Evolutionary conservation across 2,797 vertebrate species (phyloP), one percentile per base, ranked within the genome.

Genomic region (Pangasius krempfi): DNA sequence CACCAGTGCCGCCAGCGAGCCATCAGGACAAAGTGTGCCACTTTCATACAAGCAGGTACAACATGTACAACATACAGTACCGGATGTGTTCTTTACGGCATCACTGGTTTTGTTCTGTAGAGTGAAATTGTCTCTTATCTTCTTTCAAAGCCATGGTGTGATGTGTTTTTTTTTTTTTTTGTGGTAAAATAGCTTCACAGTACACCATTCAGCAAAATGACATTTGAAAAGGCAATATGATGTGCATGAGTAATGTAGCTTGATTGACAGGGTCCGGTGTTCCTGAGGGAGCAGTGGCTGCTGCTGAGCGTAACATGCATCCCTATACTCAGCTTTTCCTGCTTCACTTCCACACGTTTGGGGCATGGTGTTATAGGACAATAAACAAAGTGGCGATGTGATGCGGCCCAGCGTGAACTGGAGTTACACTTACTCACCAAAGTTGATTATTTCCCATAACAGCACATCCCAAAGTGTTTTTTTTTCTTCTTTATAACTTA

Each of bases 41-140:
- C 94, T 18, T 89, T 96, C 79, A 97, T 99, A 94, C 99, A 99
- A 96, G 97, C 98, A 97, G 99, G 98, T 99, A 95, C 91, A 91
- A 85, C 10, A 70, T 64, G n/a, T 7, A 4, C 18, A 25, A 56
- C 52, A 76, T 44, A 20, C 30, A 78, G n/a, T 22, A 54, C 66
- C 33, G 58, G 40, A 44, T 52, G 40, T 75, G 47, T 50, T 27
- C 1, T 54, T 56, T 27, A n/a, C 12, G 40, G 9, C 10, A 27
- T 54, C 78, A 14, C 7, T 80, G 30, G 18, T 33, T 58, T 33
- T 22, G 30, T 16, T 9, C 76, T 47, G 72, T 37, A 37, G 30
- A 16, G 40, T 37, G 13, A 14, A 33, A 68, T 68, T 33, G 27
- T 76, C 13, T 27, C 8, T 7, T 50, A 9, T 73, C 5, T 70